Conservation (phyloP, 2,888 invertebrate species). For the Pardosa pseudoannulata region DNA sequence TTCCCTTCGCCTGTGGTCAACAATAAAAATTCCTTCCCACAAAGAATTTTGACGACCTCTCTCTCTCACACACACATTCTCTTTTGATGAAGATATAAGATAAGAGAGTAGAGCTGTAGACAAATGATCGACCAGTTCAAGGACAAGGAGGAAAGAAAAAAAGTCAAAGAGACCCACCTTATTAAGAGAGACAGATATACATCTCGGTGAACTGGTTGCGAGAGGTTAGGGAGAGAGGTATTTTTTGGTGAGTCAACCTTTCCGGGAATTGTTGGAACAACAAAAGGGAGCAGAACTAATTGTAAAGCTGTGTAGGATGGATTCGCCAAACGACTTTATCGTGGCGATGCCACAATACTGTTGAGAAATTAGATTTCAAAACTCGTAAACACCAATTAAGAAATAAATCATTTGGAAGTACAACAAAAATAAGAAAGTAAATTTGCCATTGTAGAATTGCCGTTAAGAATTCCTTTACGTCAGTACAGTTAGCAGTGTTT, state of each 20-base stretch:
- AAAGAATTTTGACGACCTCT: not conserved
- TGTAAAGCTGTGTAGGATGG: not conserved
- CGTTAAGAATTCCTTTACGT: no score
- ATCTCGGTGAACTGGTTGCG: not conserved
- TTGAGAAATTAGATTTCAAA: no score
- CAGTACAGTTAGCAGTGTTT: no score
- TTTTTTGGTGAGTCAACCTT: not conserved
- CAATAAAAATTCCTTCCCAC: not conserved
- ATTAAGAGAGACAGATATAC: not conserved
- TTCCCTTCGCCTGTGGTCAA: not conserved
- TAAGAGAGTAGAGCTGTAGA: not conserved
- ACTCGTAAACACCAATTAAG: no score
- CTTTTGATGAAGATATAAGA: not conserved
- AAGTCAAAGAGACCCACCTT: not conserved
- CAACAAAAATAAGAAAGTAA: no score
- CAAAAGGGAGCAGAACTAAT: not conserved
- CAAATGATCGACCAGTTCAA: not conserved
- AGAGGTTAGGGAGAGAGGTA: not conserved
- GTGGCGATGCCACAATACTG: not conserved
- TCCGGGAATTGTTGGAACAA: not conserved
- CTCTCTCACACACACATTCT: not conserved
- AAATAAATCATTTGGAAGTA: no score
- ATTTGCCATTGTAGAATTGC: no score
- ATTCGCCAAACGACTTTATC: not conserved
- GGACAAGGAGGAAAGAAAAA: not conserved